phyloP scores from a whole-genome alignment of 2,113 vertebrate species.

The Ceuthmochares aereus region DNA sequence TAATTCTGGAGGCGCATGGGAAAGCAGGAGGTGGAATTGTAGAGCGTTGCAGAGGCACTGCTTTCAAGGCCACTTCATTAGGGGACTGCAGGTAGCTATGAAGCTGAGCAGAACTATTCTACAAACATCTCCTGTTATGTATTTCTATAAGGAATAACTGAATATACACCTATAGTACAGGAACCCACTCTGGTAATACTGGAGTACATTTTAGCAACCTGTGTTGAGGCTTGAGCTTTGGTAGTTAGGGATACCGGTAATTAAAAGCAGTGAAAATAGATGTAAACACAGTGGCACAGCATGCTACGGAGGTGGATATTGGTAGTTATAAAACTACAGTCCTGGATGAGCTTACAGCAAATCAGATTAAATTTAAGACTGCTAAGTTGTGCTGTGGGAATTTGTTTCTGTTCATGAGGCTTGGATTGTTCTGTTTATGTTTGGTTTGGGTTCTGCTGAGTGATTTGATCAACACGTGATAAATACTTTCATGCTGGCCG shows the following conservation, averaged over 20 bases:
- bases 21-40: neutral
- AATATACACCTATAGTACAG: neutral
- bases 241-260: neutral
- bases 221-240: neutral
- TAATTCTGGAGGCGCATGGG: neutral
- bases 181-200: neutral
- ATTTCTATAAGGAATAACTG: neutral
- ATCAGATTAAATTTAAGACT: constrained; percentile 16
- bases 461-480: neutral
- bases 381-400: neutral
- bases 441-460: neutral
- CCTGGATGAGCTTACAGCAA: neutral
- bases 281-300: neutral
- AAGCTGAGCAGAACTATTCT: neutral
- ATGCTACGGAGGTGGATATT: rapidly evolving
- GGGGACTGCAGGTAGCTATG: neutral
- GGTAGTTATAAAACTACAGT: neutral
- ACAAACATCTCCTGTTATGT: neutral
- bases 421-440: neutral
- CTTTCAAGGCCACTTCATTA: neutral
- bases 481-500: neutral
- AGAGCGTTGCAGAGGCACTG: neutral
- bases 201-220: neutral
- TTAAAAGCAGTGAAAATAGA: neutral
- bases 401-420: neutral